phyloP scores from a whole-genome alignment of 2,113 vertebrate species.

The Atlantisia rogersi region DNA sequence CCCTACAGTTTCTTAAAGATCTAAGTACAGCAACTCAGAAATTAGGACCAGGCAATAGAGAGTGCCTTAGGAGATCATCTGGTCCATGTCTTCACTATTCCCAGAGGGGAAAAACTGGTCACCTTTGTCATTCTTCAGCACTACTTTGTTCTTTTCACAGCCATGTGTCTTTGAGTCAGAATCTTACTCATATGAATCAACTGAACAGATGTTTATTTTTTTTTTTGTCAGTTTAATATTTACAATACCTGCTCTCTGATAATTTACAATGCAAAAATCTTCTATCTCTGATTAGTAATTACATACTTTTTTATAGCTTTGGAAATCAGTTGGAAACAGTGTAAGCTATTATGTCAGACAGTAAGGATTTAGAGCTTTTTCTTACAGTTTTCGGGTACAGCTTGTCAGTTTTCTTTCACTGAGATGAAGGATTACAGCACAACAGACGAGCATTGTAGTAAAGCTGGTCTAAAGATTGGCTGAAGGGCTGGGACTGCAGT shows the following conservation, averaged over 20 bases:
- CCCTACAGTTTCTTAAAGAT: conserved; percentile 58
- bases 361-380: conserved; percentile 2
- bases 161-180: neutral
- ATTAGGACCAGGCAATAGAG: conserved; percentile 50
- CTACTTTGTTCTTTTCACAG: conserved; percentile 49
- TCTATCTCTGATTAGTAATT: conserved; percentile 54
- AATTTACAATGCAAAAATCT: neutral
- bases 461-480: neutral
- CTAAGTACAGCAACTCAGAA: conserved; percentile 61
- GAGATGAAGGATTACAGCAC: conserved; percentile 47
- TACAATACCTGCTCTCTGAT: conserved; percentile 33
- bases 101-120: conserved; percentile 29
- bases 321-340: conserved; percentile 50
- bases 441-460: neutral
- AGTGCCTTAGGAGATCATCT: neutral
- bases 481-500: conserved; percentile 16
- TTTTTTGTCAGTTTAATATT: conserved; percentile 30
- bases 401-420: conserved; percentile 3
- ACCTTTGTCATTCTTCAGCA: conserved; percentile 46
- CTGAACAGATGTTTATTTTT: conserved; percentile 4
- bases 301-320: conserved; percentile 51
- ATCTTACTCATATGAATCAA: conserved; percentile 7
- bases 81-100: conserved; percentile 22
- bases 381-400: conserved; percentile 23
- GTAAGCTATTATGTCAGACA: conserved; percentile 26